Evolutionary conservation across 2,113 vertebrate genomes (phyloP).

Genomic region (Noturus placidus): DNA sequence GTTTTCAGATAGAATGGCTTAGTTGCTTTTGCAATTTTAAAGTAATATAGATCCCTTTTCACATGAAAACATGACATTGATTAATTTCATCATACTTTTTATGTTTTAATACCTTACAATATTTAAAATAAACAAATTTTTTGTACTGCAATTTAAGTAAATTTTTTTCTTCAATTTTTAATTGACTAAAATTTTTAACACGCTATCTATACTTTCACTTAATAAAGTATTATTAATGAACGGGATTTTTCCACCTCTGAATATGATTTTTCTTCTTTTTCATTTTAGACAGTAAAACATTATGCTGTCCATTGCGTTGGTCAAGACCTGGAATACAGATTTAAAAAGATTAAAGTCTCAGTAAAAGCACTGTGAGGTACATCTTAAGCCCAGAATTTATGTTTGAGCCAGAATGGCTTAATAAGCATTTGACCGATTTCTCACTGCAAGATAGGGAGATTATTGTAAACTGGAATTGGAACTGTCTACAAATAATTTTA

Average conservation of each 20-base stretch:
- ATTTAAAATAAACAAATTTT: not conserved
- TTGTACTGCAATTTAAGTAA: too few species aligned
- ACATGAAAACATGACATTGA: not conserved
- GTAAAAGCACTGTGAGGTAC: not conserved
- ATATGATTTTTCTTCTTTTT: not conserved
- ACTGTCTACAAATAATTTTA: not conserved
- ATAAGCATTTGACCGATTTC: not conserved
- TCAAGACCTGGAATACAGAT: not conserved
- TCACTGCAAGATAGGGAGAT: not conserved
- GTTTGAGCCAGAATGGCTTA: not conserved
- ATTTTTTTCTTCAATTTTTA: too few species aligned
- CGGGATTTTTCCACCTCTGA: too few species aligned
- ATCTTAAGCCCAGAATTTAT: not conserved
- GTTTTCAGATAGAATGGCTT: not conserved
- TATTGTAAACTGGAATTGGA: not conserved
- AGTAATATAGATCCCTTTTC: not conserved
- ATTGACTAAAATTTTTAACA: too few species aligned
- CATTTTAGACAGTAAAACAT: not conserved
- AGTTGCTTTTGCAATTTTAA: too few species aligned
- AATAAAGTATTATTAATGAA: too few species aligned
- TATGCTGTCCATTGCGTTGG: not conserved
- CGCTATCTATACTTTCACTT: too few species aligned
- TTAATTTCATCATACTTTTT: not conserved
- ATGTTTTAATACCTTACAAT: not conserved
- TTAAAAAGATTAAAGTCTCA: not conserved